These are phyloP conservation scores for Ochropacha duplaris DNA, from an alignment of 2,888 invertebrate genomes.

Conservation along the genomic window DNA sequence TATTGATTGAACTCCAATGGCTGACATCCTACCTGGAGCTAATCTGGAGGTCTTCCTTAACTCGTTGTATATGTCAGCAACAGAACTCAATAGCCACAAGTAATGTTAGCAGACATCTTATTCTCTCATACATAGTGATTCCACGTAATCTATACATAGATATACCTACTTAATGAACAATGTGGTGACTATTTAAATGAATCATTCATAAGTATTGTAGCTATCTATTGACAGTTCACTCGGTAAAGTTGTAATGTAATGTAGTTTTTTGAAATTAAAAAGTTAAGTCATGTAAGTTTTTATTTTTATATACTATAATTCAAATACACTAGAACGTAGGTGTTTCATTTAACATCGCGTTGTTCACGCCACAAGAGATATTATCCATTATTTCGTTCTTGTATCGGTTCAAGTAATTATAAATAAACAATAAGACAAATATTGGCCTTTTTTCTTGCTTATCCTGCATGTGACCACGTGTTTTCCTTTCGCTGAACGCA, in stretches of 20 bases:
- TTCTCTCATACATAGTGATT: slow-evolving; percentile 12
- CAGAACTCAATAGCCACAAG: neutral
- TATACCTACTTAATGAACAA: slow-evolving; percentile 21
- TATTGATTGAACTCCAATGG: slow-evolving; percentile 18
- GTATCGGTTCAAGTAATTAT: slow-evolving; percentile 72
- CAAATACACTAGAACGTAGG: slow-evolving; percentile 44
- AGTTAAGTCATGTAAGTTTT: slow-evolving; percentile 61
- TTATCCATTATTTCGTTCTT: slow-evolving; percentile 53
- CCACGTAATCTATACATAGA: slow-evolving; percentile 27
- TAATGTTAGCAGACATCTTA: slow-evolving; percentile 10
- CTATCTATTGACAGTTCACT: slow-evolving; percentile 17
- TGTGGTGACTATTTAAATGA: slow-evolving; percentile 23
- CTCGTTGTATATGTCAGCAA: neutral
- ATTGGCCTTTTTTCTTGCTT: slow-evolving; percentile 78
- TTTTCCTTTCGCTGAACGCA: slow-evolving; percentile 34
- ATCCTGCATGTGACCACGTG: slow-evolving; percentile 70
- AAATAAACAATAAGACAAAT: slow-evolving; percentile 76
- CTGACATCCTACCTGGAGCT: neutral
- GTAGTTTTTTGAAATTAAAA: slow-evolving; percentile 32
- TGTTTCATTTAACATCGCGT: slow-evolving; percentile 52
- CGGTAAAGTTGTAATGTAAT: slow-evolving; percentile 31
- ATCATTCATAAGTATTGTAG: slow-evolving; percentile 37
- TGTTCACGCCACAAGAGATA: slow-evolving; percentile 49
- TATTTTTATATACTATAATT: slow-evolving; percentile 73
- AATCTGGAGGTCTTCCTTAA: neutral